These are phyloP conservation scores for Leucoma salicis DNA, from an alignment of 2,888 invertebrate genomes.

Conservation along the genomic window DNA sequence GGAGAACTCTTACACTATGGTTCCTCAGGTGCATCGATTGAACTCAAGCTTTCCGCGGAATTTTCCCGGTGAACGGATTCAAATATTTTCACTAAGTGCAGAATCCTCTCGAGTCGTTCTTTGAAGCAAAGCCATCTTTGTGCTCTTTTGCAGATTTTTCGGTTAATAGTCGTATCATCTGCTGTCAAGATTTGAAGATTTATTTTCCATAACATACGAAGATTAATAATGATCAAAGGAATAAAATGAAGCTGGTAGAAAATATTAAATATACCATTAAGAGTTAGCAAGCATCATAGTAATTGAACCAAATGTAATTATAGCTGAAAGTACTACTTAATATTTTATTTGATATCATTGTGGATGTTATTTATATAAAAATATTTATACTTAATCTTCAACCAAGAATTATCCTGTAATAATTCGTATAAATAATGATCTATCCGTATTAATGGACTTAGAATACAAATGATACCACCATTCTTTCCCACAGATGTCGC, in stretches of 20 bases:
- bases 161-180: constrained; percentile 41
- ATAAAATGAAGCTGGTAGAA: no score
- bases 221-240: background rate
- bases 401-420: no score
- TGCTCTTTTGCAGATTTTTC: constrained; percentile 47
- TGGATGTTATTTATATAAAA: no score
- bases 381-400: no score
- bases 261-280: no score
- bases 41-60: constrained; percentile 38
- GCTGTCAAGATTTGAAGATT: background rate
- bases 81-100: constrained; percentile 66
- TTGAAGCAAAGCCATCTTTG: constrained; percentile 51
- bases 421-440: no score
- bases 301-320: no score
- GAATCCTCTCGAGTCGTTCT: constrained; percentile 49
- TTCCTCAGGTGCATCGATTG: constrained; percentile 53
- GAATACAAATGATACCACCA: background rate
- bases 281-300: no score
- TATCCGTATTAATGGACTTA: background rate
- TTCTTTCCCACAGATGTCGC: background rate
- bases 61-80: constrained; percentile 58
- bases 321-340: no score
- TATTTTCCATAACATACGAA: background rate
- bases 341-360: no score
- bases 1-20: constrained; percentile 36